phyloP scores from a whole-genome alignment of 2,888 invertebrate genomes.

The Heterodera filipjevi region DNA sequence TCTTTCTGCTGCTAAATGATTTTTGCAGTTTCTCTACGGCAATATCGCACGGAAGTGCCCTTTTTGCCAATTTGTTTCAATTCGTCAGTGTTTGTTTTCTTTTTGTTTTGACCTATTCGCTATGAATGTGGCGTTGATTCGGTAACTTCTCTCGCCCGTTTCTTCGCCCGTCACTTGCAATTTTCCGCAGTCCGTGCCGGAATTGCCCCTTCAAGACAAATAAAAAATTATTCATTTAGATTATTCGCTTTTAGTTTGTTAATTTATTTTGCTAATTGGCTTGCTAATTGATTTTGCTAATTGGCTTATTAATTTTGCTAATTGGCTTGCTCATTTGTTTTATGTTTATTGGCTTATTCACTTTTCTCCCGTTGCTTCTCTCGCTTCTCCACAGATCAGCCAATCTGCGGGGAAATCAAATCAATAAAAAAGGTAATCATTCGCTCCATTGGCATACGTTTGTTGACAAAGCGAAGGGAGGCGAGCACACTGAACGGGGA shows the following conservation, averaged over 20 bases:
- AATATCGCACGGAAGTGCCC: too few relatives aligned
- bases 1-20: too few relatives aligned
- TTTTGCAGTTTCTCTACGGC: too few relatives aligned
- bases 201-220: background rate
- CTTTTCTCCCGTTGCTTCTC: background rate
- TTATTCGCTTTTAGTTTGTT: too few relatives aligned
- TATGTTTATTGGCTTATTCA: background rate
- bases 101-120: slow-evolving; percentile 51
- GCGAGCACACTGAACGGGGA: slow-evolving; percentile 51
- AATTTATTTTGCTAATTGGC: too few relatives aligned
- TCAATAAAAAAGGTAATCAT: slow-evolving; percentile 42
- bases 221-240: background rate
- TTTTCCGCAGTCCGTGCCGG: slow-evolving; percentile 57
- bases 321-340: too few relatives aligned
- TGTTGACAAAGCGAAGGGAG: slow-evolving; percentile 62
- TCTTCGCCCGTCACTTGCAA: slow-evolving; percentile 63
- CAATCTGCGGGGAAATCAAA: slow-evolving; percentile 34
- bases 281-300: too few relatives aligned
- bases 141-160: slow-evolving; percentile 46
- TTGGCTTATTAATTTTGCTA: too few relatives aligned
- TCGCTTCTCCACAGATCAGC: slow-evolving; percentile 33
- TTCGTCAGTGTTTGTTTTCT: background rate
- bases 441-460: slow-evolving; percentile 57
- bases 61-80: background rate
- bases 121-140: slow-evolving; percentile 63